Evolutionary conservation across 2,113 vertebrate species (phyloP), one percentile per base, ranked within the genome.

Genomic region (Bujurquina vittata): DNA sequence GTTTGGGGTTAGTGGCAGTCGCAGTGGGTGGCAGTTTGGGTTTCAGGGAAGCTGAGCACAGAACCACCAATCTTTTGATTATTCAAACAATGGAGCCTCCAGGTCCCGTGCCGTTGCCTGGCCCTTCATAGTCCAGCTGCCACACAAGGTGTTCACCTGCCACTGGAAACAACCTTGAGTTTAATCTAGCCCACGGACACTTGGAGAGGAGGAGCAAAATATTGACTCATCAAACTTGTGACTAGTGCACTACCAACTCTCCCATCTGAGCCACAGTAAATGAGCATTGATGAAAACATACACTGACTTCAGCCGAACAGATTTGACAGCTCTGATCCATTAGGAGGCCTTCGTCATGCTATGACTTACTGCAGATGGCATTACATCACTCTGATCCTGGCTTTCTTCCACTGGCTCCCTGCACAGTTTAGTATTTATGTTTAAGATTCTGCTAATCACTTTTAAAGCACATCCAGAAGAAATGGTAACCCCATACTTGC

Each of bases 291-390:
- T 54, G 67, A 33, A 54, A 72, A 72, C 67, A 33, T 54, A 72
- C 46, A 54, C 67, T 72, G 23, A 72, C 46, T 54, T 72, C 67
- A 72, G 46, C 10, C n/a, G 46, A 72, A n/a, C 67, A 72, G 46
- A 72, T 54, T 72, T 72, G 67, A 72, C 67, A 54, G 31, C 31
- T 46, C 31, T n/a, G 67, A 72, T 72, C 67, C 67, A 33, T 72
- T 54, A 33, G 18, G 67, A 72, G n/a, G 29, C 46, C 67, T 54
- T 72, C 26, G 26, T 72, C 67, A 72, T 72, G 43, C 23, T 52
- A 52, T 54, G 54, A 33, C 46, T 72, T 72, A 72, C 67, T 72
- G 46, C 67, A 52, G 46, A 72, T 52, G 26, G 26, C 46, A 33
- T 54, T 72, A 72, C 49, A 72, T 72, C 46, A 33, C 52, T 26